phyloP scores from a whole-genome alignment of 2,797 vertebrate species.

The Eleutherodactylus coqui region DNA sequence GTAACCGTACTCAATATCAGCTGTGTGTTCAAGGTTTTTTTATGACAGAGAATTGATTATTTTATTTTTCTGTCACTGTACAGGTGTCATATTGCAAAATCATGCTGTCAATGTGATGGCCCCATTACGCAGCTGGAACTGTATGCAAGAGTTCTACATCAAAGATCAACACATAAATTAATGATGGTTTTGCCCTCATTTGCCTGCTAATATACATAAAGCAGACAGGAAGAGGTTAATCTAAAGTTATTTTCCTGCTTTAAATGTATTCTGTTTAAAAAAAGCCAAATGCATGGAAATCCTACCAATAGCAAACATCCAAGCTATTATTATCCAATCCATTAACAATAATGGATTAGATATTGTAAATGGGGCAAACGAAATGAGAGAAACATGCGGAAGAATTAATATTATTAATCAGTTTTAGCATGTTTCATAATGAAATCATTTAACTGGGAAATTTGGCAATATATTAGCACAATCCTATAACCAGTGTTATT shows the following conservation, averaged over 20 bases:
- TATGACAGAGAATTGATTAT: too few species aligned
- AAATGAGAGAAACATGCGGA: not conserved
- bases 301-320: not conserved
- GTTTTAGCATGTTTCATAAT: constrained; percentile 14
- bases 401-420: constrained; percentile 19
- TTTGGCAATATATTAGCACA: not conserved
- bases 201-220: not conserved
- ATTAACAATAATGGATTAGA: not conserved
- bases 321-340: not conserved
- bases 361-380: not conserved
- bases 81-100: too few species aligned
- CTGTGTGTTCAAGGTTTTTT: too few species aligned
- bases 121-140: too few species aligned
- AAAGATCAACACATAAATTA: too few species aligned
- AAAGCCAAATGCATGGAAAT: not conserved
- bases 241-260: not conserved
- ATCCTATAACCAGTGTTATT: not conserved
- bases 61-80: too few species aligned
- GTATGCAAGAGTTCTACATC: too few species aligned
- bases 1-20: too few species aligned
- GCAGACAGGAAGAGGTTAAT: not conserved
- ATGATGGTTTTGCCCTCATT: too few species aligned
- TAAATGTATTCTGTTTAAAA: not conserved
- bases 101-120: too few species aligned
- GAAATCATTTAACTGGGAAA: not conserved